phyloP scores from a whole-genome alignment of 1,140 invertebrate genomes.

The Sycophila sp. region DNA sequence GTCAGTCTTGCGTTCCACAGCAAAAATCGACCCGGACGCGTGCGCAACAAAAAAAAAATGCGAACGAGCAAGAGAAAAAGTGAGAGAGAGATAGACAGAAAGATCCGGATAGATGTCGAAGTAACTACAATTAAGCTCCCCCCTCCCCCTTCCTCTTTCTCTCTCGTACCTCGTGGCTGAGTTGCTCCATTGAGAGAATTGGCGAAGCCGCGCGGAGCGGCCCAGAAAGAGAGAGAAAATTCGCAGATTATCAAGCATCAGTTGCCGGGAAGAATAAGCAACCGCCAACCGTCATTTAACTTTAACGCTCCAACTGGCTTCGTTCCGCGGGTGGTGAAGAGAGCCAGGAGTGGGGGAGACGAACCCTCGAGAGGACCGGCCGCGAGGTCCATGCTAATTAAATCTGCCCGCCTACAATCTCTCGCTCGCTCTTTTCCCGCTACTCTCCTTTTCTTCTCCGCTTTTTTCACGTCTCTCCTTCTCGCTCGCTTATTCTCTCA shows the following conservation, averaged over 20 bases:
- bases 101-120: conserved; percentile 45
- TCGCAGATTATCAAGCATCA: conserved; percentile 67
- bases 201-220: conserved; percentile 55
- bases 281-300: conserved; percentile 68
- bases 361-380: conserved; percentile 58
- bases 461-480: conserved; percentile 21
- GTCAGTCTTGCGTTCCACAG: conserved; percentile 1
- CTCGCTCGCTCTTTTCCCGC: conserved; percentile 37
- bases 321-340: conserved; percentile 46
- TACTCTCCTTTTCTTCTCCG: conserved; percentile 30
- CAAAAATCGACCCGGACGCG: conserved; percentile 16
- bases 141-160: too few relatives aligned
- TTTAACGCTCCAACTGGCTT: conserved; percentile 67
- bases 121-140: conserved; percentile 63
- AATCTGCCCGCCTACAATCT: conserved; percentile 59
- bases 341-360: conserved; percentile 18
- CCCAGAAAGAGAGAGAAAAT: conserved; percentile 43
- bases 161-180: too few relatives aligned
- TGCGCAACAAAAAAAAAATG: not conserved
- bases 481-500: conserved; percentile 31
- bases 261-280: conserved; percentile 67
- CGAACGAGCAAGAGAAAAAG: not conserved
- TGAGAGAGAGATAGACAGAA: not conserved
- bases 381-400: conserved; percentile 64
- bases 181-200: conserved; percentile 66